Evolutionary conservation across 2,113 vertebrate species (phyloP).

Genomic region (Zingel zingel): DNA sequence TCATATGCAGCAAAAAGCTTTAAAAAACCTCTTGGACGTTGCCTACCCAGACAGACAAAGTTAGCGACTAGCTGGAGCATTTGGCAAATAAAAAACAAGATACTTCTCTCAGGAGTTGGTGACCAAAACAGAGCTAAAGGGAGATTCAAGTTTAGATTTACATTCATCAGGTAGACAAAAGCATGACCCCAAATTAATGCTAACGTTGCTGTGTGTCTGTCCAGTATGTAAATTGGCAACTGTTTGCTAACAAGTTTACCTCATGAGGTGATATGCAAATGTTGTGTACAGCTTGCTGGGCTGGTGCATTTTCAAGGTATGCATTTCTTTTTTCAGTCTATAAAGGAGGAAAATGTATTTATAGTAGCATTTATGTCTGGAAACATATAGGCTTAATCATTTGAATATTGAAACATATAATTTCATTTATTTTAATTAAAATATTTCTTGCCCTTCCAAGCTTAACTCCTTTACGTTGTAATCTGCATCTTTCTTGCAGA

Average conservation of each 20-base stretch:
- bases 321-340: neutral
- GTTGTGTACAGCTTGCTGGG: neutral
- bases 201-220: neutral
- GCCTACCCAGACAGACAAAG: neutral
- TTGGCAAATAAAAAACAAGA: neutral
- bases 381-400: neutral
- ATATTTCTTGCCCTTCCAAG: neutral
- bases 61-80: neutral
- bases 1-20: neutral
- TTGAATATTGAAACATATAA: neutral
- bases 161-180: neutral
- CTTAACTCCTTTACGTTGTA: neutral
- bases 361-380: neutral
- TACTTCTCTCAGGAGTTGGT: neutral
- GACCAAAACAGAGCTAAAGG: neutral
- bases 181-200: neutral
- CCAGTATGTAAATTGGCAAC: neutral
- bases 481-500: neutral
- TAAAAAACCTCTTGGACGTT: neutral
- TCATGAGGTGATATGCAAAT: neutral
- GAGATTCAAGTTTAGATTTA: neutral
- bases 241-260: neutral
- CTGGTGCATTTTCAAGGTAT: neutral
- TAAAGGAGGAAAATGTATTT: neutral
- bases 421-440: neutral